These are phyloP conservation scores for Hyles lineata DNA, from an alignment of 2,888 invertebrate genomes.

Conservation along the genomic window DNA sequence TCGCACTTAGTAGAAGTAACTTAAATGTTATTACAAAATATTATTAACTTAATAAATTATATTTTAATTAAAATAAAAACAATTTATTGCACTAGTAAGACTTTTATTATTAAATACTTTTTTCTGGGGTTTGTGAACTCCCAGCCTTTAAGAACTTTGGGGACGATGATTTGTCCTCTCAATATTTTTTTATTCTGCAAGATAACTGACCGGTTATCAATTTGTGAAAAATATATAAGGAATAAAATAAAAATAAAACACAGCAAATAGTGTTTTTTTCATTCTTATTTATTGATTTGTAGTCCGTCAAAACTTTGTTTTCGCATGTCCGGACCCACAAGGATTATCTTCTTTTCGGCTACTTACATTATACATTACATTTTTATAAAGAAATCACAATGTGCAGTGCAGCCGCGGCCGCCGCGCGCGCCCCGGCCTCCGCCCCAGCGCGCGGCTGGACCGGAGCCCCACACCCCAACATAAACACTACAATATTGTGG, in stretches of 20 bases:
- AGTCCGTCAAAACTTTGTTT: constrained; percentile 77
- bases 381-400: constrained; percentile 84
- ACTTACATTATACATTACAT: constrained; percentile 80
- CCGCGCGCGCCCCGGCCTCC: constrained; percentile 54
- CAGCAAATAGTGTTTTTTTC: constrained; percentile 65
- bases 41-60: too few relatives aligned
- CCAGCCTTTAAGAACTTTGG: too few relatives aligned
- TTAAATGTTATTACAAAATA: neutral
- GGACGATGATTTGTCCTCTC: too few relatives aligned
- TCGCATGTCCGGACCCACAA: constrained; percentile 80
- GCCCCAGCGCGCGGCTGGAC: too few relatives aligned
- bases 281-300: constrained; percentile 83
- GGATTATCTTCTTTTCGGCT: constrained; percentile 80
- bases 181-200: too few relatives aligned
- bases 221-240: neutral
- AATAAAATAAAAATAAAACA: constrained; percentile 62
- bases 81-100: too few relatives aligned
- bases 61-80: too few relatives aligned
- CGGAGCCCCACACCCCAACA: constrained; percentile 18
- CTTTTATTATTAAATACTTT: too few relatives aligned
- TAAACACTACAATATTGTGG: neutral
- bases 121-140: too few relatives aligned
- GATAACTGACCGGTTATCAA: too few relatives aligned
- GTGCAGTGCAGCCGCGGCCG: constrained; percentile 64
- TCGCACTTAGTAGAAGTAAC: neutral